Conservation (phyloP, 2,888 invertebrate species). For the Thymelicus acteon region DNA sequence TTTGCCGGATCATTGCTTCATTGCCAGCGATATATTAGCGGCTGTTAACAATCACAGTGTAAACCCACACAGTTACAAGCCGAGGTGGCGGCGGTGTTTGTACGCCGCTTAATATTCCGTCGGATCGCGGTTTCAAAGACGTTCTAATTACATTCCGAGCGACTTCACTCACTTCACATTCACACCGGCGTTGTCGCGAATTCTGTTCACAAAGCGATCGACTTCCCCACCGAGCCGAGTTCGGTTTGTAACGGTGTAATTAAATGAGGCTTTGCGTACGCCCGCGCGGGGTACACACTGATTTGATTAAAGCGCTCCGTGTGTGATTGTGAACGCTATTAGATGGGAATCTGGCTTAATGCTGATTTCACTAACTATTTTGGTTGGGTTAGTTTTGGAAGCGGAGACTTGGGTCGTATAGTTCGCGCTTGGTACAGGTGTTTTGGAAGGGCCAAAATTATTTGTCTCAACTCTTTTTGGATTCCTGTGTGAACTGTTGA, state of each 20-base stretch:
- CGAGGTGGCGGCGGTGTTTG: background rate
- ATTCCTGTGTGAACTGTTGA: no score
- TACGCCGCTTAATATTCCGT: slow-evolving; percentile 14
- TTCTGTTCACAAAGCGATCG: slow-evolving; percentile 18
- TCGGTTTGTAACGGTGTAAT: slow-evolving; percentile 19
- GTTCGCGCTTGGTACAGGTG: background rate
- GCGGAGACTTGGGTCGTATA: background rate
- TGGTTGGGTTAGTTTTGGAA: background rate
- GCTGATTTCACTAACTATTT: slow-evolving; percentile 3
- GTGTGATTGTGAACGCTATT: slow-evolving; percentile 11
- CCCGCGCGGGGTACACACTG: slow-evolving; percentile 10
- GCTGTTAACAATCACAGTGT: background rate
- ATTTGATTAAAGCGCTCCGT: slow-evolving; percentile 10
- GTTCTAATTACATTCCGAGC: slow-evolving; percentile 16
- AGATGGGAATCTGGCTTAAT: slow-evolving; percentile 9
- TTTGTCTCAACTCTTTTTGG: no score
- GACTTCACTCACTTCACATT: slow-evolving; percentile 16
- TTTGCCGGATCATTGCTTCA: no score
- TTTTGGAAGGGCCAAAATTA: no score
- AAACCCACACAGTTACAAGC: background rate
- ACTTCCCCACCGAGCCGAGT: background rate
- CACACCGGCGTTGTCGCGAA: slow-evolving; percentile 19
- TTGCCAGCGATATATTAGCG: no score
- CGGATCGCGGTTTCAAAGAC: slow-evolving; percentile 7
- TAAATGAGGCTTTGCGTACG: slow-evolving; percentile 13